A percentile compares a stretch with the other conserved stretches of the same genome.
These are phyloP conservation scores for Amblyornis subalaris DNA, from an alignment of 2,113 vertebrate species.

Conservation along the genomic window DNA sequence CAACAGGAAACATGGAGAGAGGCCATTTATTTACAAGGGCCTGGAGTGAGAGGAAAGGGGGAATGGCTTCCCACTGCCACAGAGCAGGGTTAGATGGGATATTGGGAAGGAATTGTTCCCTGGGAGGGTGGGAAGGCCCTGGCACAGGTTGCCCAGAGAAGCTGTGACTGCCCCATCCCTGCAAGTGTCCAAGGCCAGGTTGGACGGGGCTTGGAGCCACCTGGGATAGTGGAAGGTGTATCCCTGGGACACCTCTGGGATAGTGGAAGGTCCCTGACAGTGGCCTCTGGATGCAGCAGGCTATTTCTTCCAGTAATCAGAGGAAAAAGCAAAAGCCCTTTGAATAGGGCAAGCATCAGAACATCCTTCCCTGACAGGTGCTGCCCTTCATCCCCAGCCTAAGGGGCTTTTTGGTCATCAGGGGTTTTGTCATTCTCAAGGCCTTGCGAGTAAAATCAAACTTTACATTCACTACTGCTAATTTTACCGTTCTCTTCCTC, in stretches of 20 bases:
- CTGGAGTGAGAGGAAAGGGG: background rate
- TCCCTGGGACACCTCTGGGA: background rate
- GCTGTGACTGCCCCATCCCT: background rate
- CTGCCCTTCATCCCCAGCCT: background rate
- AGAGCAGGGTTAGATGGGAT: background rate
- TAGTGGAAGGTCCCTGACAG: background rate
- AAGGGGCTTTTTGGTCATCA: background rate
- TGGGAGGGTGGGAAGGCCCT: fast-evolving
- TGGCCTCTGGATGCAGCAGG: background rate
- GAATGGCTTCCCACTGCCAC: background rate
- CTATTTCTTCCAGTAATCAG: background rate
- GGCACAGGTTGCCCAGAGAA: background rate
- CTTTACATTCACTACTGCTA: background rate
- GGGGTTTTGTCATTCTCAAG: background rate
- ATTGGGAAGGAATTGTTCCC: fast-evolving
- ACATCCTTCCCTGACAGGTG: background rate
- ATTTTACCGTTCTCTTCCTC: background rate
- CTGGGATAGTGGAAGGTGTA: fast-evolving
- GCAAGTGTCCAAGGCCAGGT: fast-evolving
- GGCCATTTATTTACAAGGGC: too few relatives aligned
- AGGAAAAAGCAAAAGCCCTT: background rate
- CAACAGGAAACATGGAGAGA: fast-evolving
- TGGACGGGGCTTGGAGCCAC: fast-evolving
- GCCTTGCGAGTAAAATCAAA: background rate
- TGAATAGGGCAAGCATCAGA: background rate